Evolutionary conservation across 1,140 invertebrate genomes (phyloP).

Genomic region (Linepithema humile): DNA sequence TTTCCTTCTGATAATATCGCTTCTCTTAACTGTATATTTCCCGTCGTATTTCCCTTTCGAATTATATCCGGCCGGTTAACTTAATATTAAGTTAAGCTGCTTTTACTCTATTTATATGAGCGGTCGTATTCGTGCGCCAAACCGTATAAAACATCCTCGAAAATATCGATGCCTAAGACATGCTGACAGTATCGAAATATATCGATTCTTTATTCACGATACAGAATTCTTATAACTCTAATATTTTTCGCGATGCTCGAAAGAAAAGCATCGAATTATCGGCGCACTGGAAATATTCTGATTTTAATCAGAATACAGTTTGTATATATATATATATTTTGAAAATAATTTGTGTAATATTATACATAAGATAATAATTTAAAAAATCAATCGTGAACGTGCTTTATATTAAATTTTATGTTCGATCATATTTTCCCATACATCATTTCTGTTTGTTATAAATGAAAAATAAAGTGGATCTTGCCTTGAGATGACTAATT

Average conservation of each 20-base stretch:
- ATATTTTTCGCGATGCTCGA: not conserved
- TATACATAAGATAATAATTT: not conserved
- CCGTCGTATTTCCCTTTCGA: slow-evolving; percentile 28
- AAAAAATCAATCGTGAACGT: not conserved
- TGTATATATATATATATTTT: not conserved
- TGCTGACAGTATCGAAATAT: not conserved
- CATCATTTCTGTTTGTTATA: not conserved
- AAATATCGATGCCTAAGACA: not conserved
- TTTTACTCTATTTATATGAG: slow-evolving; percentile 16
- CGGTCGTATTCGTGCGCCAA: not conserved
- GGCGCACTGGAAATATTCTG: not conserved
- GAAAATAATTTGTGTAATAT: not conserved
- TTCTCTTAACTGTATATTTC: slow-evolving; percentile 36
- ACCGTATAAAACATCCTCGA: not conserved
- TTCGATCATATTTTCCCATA: not conserved
- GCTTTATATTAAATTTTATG: not conserved
- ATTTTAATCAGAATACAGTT: not conserved
- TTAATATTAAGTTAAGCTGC: slow-evolving; percentile 41
- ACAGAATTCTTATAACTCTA: not conserved
- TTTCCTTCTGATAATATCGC: slow-evolving; percentile 24
- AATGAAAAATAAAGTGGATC: slow-evolving; percentile 6
- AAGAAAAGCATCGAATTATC: not conserved
- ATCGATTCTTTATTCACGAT: not conserved
- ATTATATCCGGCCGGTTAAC: slow-evolving; percentile 32
- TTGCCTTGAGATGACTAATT: too few species aligned